phyloP scores from a whole-genome alignment of 2,888 invertebrate species.

The Dryobotodes eremita region DNA sequence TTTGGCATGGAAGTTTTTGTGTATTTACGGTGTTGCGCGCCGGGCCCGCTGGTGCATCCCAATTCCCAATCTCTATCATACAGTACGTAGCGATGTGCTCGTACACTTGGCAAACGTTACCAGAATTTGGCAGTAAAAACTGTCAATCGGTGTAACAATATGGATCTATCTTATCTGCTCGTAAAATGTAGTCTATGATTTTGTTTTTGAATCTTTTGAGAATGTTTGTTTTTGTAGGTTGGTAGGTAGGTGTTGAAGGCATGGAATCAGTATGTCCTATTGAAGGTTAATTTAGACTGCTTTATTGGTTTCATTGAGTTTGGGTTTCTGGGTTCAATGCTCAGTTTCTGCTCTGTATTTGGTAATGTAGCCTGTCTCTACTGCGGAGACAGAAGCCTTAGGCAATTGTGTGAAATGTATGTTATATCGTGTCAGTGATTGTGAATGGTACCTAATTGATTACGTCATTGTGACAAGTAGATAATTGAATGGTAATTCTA shows the following conservation, averaged over 20 bases:
- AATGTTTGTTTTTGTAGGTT: conserved; percentile 12
- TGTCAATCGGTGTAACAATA: conserved; percentile 61
- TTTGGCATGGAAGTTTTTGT: conserved; percentile 87
- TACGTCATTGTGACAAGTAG: not conserved
- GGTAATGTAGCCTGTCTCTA: not conserved
- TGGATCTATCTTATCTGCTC: conserved; percentile 56
- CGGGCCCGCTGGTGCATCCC: conserved; percentile 74
- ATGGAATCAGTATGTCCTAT: conserved; percentile 3
- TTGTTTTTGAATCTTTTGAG: conserved; percentile 16
- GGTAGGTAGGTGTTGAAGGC: not conserved
- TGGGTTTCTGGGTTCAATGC: not conserved
- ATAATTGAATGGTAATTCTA: not conserved
- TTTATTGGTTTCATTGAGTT: not conserved
- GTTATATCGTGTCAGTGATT: conserved; percentile 11
- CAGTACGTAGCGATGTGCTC: conserved; percentile 64
- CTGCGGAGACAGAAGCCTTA: not conserved
- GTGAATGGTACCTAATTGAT: conserved; percentile 3
- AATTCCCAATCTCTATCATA: conserved; percentile 75
- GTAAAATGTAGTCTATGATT: conserved; percentile 51
- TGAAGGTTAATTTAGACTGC: not conserved
- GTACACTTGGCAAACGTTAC: conserved; percentile 78
- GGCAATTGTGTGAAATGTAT: not conserved
- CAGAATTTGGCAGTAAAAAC: conserved; percentile 71
- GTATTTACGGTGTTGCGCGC: conserved; percentile 82
- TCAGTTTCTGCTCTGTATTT: not conserved